Conservation (phyloP, 2,888 invertebrate genomes). For the Cepaea hortensis region DNA sequence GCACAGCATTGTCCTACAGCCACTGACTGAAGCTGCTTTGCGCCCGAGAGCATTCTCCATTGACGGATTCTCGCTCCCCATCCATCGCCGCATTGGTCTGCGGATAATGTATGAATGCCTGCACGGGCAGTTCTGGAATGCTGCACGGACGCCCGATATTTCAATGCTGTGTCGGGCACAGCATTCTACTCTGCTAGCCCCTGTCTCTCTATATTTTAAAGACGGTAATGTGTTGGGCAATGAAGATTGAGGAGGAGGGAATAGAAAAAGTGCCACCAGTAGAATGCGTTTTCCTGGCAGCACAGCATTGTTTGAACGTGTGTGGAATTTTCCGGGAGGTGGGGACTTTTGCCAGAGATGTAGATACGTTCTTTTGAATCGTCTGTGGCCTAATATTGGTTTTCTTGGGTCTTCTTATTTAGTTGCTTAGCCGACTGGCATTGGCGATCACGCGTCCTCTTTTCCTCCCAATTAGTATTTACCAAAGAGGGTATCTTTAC, state of each 20-base stretch:
- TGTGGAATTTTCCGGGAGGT: neutral
- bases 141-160: neutral
- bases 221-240: conserved; percentile 11
- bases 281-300: neutral
- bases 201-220: neutral
- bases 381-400: too few relatives aligned
- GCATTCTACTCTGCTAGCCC: neutral
- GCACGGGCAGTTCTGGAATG: neutral
- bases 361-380: too few relatives aligned
- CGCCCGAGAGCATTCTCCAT: neutral
- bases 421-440: too few relatives aligned
- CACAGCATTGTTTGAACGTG: conserved; percentile 26
- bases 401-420: too few relatives aligned
- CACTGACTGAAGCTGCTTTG: too few relatives aligned
- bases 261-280: neutral
- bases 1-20: conserved; percentile 21
- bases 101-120: conserved; percentile 21
- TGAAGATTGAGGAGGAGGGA: neutral
- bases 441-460: too few relatives aligned
- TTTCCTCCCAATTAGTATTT: too few relatives aligned
- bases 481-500: neutral
- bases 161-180: conserved; percentile 31
- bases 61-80: neutral
- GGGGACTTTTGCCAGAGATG: neutral
- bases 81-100: conserved; percentile 10